These are phyloP conservation scores for Drosophila paulistorum DNA, from an alignment of 1,140 invertebrate genomes.

Conservation along the genomic window DNA sequence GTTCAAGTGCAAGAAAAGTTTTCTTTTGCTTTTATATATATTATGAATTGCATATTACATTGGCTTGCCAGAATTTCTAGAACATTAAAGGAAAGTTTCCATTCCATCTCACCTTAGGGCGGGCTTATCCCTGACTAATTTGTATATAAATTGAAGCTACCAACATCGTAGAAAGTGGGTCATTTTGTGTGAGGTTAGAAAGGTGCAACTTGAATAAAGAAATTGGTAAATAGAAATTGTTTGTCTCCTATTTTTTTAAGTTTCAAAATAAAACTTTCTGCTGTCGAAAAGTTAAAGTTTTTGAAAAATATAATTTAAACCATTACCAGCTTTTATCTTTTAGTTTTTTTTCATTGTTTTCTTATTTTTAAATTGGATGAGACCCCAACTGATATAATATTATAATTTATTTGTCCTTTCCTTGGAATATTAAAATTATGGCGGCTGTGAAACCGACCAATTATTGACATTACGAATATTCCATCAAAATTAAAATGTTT, in stretches of 20 bases:
- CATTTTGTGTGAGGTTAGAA: not conserved
- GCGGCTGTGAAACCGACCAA: not conserved
- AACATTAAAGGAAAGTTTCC: constrained; percentile 66
- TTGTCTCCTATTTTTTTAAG: too few species aligned
- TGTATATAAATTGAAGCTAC: constrained; percentile 61
- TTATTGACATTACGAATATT: not conserved
- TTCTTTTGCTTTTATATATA: constrained; percentile 41
- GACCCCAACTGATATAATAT: not conserved
- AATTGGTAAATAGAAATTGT: too few species aligned
- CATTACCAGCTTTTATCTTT: too few species aligned
- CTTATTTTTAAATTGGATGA: not conserved
- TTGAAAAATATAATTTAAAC: too few species aligned
- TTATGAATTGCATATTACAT: constrained; percentile 73
- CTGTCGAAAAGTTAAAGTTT: too few species aligned
- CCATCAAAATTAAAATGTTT: not conserved
- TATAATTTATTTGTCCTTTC: constrained; percentile 7
- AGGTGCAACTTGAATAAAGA: not conserved
- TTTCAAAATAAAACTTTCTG: too few species aligned
- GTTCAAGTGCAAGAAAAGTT: constrained; percentile 78
- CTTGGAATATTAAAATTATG: not conserved
- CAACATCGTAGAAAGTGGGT: constrained; percentile 9
- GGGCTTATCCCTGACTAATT: constrained; percentile 56
- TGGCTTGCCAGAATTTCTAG: constrained; percentile 54
- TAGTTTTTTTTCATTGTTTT: too few species aligned
- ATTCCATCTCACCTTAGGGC: constrained; percentile 49